Percentiles rank a stretch among this genome's conserved stretches.
phyloP scores from a whole-genome alignment of 2,113 vertebrate genomes.

The Bufo gargarizans region DNA sequence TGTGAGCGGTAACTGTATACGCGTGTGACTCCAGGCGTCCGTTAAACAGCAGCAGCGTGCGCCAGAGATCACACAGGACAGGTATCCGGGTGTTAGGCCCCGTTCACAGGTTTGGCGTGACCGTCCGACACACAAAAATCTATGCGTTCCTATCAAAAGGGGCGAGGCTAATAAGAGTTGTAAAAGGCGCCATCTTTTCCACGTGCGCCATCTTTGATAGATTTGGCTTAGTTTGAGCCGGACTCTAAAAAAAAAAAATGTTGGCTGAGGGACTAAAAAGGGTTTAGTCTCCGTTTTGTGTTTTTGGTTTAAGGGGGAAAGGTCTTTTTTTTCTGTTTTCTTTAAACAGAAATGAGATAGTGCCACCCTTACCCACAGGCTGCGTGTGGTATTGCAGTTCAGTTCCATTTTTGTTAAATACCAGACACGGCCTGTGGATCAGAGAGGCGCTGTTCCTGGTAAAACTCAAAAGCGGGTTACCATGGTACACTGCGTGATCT shows the following conservation, averaged over 20 bases:
- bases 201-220: too few relatives aligned
- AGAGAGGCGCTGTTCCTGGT: not conserved
- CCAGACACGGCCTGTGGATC: not conserved
- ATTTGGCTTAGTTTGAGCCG: too few relatives aligned
- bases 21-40: not conserved
- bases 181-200: too few relatives aligned
- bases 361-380: not conserved
- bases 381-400: not conserved
- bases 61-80: not conserved
- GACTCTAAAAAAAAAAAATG: too few relatives aligned
- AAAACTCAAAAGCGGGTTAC: not conserved
- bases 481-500: not conserved
- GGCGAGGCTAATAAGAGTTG: too few relatives aligned
- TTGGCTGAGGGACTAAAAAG: too few relatives aligned
- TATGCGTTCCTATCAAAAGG: too few relatives aligned
- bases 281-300: too few relatives aligned
- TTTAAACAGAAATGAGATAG: not conserved
- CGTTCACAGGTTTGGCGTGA: too few relatives aligned
- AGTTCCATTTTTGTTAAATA: not conserved
- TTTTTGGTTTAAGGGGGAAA: too few relatives aligned
- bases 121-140: too few relatives aligned
- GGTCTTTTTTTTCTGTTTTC: not conserved
- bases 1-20: not conserved
- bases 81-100: not conserved
- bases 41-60: not conserved